Evolutionary conservation across 2,888 invertebrate genomes (phyloP).

Genomic region (Torymus auratus): DNA sequence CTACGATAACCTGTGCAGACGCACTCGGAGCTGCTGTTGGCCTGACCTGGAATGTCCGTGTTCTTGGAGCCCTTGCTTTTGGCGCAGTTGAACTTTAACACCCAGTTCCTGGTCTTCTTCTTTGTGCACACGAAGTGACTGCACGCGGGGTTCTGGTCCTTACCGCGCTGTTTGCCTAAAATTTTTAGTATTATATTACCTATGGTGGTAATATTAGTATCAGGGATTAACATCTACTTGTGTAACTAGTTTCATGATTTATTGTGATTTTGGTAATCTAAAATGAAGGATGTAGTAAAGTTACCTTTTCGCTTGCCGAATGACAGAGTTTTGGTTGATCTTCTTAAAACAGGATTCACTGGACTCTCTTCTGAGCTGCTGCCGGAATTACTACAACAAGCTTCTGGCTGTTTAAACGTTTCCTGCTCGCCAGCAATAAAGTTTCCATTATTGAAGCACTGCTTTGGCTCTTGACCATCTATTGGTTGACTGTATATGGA

Average conservation of each 20-base stretch:
- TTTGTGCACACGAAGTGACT: conserved; percentile 74
- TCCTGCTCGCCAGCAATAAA: conserved; percentile 64
- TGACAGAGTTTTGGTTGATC: conserved; percentile 74
- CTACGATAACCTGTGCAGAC: conserved; percentile 84
- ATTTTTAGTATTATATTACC: conserved; percentile 19
- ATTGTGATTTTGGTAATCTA: too few relatives aligned
- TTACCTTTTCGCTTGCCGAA: conserved; percentile 73
- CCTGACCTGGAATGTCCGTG: conserved; percentile 73
- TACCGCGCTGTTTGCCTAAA: conserved; percentile 72
- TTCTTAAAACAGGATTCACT: conserved; percentile 70
- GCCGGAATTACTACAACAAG: conserved; percentile 69
- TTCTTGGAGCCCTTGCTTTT: conserved; percentile 74
- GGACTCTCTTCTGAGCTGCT: conserved; percentile 74
- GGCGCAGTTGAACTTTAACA: conserved; percentile 74
- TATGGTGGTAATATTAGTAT: too few relatives aligned
- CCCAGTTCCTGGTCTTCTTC: conserved; percentile 75
- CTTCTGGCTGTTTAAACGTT: conserved; percentile 66
- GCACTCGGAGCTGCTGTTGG: conserved; percentile 78
- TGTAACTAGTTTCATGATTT: too few relatives aligned
- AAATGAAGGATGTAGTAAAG: too few relatives aligned
- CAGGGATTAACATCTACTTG: too few relatives aligned
- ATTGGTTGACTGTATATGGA: conserved; percentile 74
- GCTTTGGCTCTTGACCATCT: conserved; percentile 70
- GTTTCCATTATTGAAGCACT: conserved; percentile 72
- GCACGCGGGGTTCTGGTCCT: conserved; percentile 72